These are phyloP conservation scores for Meriones unguiculatus DNA, from an alignment of 2,113 vertebrate species.

Conservation along the genomic window DNA sequence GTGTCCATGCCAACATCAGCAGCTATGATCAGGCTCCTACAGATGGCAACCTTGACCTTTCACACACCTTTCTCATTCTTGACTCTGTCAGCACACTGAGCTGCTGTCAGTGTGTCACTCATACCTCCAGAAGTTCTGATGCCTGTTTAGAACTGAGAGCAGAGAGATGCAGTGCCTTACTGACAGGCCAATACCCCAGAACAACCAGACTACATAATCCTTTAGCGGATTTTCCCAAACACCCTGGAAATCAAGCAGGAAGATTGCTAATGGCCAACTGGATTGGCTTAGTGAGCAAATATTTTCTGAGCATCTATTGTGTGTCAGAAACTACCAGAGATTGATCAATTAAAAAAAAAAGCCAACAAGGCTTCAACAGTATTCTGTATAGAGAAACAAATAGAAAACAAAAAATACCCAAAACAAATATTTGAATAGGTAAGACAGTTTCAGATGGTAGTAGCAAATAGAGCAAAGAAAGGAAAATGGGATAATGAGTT, in stretches of 20 bases:
- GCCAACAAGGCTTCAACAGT: background rate
- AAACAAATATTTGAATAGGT: background rate
- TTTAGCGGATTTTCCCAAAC: background rate
- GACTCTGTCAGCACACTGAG: background rate
- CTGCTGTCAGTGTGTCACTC: background rate
- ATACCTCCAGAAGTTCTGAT: background rate
- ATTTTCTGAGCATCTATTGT: slow-evolving; percentile 7
- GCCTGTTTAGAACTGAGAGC: background rate
- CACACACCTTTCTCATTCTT: background rate
- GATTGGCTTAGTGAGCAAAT: background rate
- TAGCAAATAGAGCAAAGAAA: background rate
- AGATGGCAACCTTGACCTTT: background rate
- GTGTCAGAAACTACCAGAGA: background rate
- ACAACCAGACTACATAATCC: background rate
- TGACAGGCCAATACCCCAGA: background rate
- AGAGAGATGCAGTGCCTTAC: background rate
- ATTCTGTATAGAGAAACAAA: background rate
- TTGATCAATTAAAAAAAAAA: background rate
- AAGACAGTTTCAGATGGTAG: background rate
- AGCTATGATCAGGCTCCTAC: too few species aligned
- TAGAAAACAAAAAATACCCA: background rate
- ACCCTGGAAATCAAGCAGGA: background rate
- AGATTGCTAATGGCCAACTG: background rate
- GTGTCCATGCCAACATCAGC: background rate
- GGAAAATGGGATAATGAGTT: background rate